Base-by-base conservation (phyloP, 92 coral and sea anemone species). In the Palythoa grandiflora region DNA sequence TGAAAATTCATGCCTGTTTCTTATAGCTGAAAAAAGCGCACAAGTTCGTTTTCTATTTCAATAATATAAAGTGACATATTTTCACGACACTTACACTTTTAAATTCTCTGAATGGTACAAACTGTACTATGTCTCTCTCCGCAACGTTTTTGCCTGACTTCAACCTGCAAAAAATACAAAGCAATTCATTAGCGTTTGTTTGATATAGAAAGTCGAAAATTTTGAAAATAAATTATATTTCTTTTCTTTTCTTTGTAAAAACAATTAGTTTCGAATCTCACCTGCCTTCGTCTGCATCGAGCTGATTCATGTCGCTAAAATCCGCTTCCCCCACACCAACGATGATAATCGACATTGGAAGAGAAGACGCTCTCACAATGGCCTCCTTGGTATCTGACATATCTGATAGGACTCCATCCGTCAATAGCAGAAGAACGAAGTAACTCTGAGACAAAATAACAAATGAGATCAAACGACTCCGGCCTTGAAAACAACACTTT, bases 251-350 rank as follows among this genome's bases (percentile, higher is more conserved):
- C 28, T 28, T 28, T 28, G 28, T 28, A 0, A 28, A 28, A 28
- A 28, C 50, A 3, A 8, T 44, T 44, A 44, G 6, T 5, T 44
- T 8, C 5, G 50, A 5, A 44, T 44, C 94, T 87, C 38, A 97
- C 99, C 93, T 87, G 79, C 99, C 99, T 68, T 97, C 97, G 84
- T 97, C 99, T 14, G 97, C 98, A 35, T 97, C 99, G 21, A 97
- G 88, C 71, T 96, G 95, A 61, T 97, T 94, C 99, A 97, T 97
- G 75, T 93, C 98, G 1, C 88, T 89, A 79, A 97, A 97, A 78
- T 97, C 96, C 21, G 99, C 99, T 59, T 53, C 66, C 0, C 99
- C 99, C 39, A 97, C 99, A 52, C 99, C 99, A 9, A 97, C 96
- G 59, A 97, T 97, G 44, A 97, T 97, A 40, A 97, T 91, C 4